Evolutionary conservation across 2,888 invertebrate genomes (phyloP).

Genomic region (Pycnomerus fuliginosus): DNA sequence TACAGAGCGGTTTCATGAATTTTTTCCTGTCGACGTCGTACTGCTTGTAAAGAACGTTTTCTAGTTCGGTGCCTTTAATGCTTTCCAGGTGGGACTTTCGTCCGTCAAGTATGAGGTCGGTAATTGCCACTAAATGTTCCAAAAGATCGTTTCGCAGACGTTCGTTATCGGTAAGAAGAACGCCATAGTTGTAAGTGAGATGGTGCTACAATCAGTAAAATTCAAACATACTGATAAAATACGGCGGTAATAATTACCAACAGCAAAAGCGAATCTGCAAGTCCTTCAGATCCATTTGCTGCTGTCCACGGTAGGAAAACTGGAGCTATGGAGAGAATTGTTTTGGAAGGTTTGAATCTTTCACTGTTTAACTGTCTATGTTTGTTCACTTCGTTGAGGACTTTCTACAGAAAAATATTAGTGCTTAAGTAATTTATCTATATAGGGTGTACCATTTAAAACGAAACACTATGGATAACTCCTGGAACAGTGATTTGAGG

Average conservation of each 20-base stretch:
- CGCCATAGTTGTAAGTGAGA: constrained; percentile 55
- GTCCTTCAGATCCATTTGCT: constrained; percentile 57
- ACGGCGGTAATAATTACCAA: constrained; percentile 47
- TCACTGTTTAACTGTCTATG: constrained; percentile 61
- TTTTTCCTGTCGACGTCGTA: constrained; percentile 67
- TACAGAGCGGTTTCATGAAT: constrained; percentile 67
- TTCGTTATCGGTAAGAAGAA: constrained; percentile 59
- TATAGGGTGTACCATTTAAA: no score
- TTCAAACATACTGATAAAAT: not conserved
- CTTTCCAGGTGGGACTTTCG: constrained; percentile 69
- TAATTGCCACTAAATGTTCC: constrained; percentile 68
- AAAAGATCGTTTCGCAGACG: constrained; percentile 61
- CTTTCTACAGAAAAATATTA: constrained; percentile 50
- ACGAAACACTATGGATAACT: no score
- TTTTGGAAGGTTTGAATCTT: constrained; percentile 53
- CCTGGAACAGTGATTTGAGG: no score
- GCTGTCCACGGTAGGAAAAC: constrained; percentile 80
- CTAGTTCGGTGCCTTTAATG: constrained; percentile 58
- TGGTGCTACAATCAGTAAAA: constrained; percentile 44
- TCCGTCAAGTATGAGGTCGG: constrained; percentile 73
- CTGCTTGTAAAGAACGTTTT: constrained; percentile 60
- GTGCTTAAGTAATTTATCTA: no score
- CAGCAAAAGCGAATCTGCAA: constrained; percentile 55
- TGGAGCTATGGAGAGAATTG: constrained; percentile 46
- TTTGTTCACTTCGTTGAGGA: constrained; percentile 65